Evolutionary conservation across 2,797 vertebrate species (phyloP), one percentile per base, ranked within the genome.

Genomic region (Galagoides demidoff): DNA sequence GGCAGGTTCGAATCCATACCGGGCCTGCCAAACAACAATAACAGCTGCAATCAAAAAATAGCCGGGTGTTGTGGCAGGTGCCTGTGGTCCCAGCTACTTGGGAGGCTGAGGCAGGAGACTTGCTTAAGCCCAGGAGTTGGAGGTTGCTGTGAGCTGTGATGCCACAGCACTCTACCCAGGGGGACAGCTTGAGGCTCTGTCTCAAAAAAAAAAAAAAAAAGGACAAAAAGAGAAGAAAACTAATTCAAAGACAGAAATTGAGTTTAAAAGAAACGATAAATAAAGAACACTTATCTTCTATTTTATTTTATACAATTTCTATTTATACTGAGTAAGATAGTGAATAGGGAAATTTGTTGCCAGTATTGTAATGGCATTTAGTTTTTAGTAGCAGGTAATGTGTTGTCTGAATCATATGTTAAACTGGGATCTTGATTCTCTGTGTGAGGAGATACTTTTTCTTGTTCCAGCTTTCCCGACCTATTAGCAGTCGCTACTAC

Each of bases 271-370:
- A 79, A 94, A 83, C 55, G 94, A 79, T 55, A 85, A 45, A 70
- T 4, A 52, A 31, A 76, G 27, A 83, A 64, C 7, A 45, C 6
- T 12, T 29, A 20, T 29, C 16, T 74, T 86, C 16, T 89, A 23
- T 88, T 43, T 89, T 76, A 92, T 91, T 93, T 95, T 25, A 20
- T 43, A 2, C 39, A 52, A 52, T 85, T 95, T 79, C 27, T 77
- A 20, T 81, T 86, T 45, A 31, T 87, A 6, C 10, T 89, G 13
- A 45, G 6, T 2, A 92, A 84, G 2, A 66, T 3, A 85, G 34
- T 57, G 31, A 76, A 25, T 6, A 64, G 34, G 20, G 20, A 89
- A 73, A 84, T 86, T 14, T 66, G 17, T 43, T 76, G 23, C 13
- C 13, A 82, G 68, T 84, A 49, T 61, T 92, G 92, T 93, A 84